Percentiles rank a stretch among this genome's conserved stretches.
phyloP scores from a whole-genome alignment of 2,888 invertebrate genomes.

The Eupeodes luniger region DNA sequence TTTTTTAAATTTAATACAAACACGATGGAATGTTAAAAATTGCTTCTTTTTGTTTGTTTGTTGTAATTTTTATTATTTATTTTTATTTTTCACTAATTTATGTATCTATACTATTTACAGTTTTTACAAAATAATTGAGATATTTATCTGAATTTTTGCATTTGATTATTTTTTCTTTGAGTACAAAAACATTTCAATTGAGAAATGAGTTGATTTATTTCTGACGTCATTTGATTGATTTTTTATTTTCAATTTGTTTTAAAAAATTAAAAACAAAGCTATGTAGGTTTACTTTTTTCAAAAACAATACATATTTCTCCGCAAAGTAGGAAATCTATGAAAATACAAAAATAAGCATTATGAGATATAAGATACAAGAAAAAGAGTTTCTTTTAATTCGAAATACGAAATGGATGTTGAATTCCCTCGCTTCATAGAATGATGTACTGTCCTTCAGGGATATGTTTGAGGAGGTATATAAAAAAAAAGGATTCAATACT shows the following conservation, averaged over 20 bases:
- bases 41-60: neutral
- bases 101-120: neutral
- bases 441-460: slow-evolving; percentile 11
- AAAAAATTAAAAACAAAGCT: no score
- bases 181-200: slow-evolving; percentile 42
- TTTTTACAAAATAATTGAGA: neutral
- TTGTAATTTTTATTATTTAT: neutral
- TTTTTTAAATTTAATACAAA: neutral
- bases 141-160: slow-evolving; percentile 47
- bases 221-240: slow-evolving; percentile 56
- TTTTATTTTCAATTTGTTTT: neutral
- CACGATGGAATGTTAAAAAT: neutral
- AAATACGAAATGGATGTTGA: neutral
- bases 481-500: slow-evolving; percentile 7
- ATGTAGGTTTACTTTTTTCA: neutral
- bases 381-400: neutral
- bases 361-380: slow-evolving; percentile 16
- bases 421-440: neutral
- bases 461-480: neutral
- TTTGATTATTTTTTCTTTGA: slow-evolving; percentile 20
- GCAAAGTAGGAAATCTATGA: slow-evolving; percentile 7
- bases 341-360: neutral
- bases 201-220: slow-evolving; percentile 33
- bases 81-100: slow-evolving; percentile 20
- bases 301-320: neutral